Evolutionary conservation across 2,888 invertebrate genomes (phyloP).

Genomic region (Eupeodes latifasciatus): DNA sequence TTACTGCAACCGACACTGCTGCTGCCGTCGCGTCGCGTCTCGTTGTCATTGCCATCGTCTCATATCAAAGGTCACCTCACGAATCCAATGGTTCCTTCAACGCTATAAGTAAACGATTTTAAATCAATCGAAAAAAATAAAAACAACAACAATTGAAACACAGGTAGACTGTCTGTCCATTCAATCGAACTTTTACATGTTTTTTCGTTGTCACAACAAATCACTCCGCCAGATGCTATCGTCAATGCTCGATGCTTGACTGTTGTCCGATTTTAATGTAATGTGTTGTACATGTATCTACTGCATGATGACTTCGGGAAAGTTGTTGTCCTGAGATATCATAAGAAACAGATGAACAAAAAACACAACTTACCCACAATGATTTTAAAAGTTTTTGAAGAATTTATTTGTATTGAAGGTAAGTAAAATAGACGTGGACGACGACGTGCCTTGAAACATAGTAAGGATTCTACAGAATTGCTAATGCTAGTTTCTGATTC

Average conservation of each 20-base stretch:
- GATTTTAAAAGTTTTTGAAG: neutral
- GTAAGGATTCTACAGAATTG: too few species aligned
- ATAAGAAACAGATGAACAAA: neutral
- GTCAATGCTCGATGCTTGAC: slow-evolving; percentile 39
- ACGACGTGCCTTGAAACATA: too few species aligned
- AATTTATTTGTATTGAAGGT: neutral
- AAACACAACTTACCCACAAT: neutral
- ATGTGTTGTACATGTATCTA: slow-evolving; percentile 41
- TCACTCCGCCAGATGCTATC: slow-evolving; percentile 65
- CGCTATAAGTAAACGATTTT: slow-evolving; percentile 66
- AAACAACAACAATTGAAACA: neutral
- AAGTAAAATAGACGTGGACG: neutral
- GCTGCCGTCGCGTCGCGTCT: too few species aligned
- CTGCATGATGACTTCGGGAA: slow-evolving; percentile 30
- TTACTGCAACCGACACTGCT: slow-evolving; percentile 39
- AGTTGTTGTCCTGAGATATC: neutral
- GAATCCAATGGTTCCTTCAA: slow-evolving; percentile 51
- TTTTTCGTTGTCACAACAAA: slow-evolving; percentile 69
- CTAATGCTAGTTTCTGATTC: too few species aligned
- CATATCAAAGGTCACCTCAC: slow-evolving; percentile 62
- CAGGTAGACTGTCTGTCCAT: slow-evolving; percentile 57
- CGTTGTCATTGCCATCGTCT: neutral
- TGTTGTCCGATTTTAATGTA: slow-evolving; percentile 49
- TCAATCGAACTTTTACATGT: slow-evolving; percentile 68
- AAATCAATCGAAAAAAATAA: slow-evolving; percentile 61